Conservation (phyloP, 2,888 invertebrate genomes). For the Leucozona laternaria region DNA sequence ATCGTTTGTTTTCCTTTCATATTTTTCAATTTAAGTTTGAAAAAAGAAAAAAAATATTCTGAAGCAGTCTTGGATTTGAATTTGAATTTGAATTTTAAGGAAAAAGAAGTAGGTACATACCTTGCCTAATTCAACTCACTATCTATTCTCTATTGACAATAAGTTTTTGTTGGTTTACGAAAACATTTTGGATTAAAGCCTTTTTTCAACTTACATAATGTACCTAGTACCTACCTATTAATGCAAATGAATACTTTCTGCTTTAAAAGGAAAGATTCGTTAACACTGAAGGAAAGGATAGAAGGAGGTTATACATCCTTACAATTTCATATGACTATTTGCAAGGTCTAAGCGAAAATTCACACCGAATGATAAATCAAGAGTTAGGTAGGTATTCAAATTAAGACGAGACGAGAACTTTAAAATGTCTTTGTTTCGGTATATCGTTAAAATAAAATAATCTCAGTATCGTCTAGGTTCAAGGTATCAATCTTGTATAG, state of each 20-base stretch:
- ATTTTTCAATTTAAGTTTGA: conserved; percentile 48
- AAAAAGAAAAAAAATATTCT: conserved; percentile 12
- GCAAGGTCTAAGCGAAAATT: no score
- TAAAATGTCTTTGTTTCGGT: no score
- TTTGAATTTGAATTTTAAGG: neutral
- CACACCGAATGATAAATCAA: no score
- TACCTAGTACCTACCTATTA: no score
- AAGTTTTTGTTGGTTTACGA: neutral
- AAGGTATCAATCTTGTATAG: no score
- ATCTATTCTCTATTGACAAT: conserved; percentile 8
- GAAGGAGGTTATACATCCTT: no score
- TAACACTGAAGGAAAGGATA: neutral
- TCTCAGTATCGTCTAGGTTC: no score
- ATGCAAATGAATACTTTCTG: neutral
- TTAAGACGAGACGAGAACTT: no score
- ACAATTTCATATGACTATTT: no score
- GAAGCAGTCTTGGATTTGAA: conserved; percentile 15
- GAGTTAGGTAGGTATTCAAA: no score
- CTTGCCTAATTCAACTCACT: conserved; percentile 7
- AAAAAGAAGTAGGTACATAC: no score
- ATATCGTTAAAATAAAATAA: no score
- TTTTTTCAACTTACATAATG: neutral
- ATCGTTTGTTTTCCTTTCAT: conserved; percentile 59
- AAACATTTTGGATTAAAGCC: neutral
- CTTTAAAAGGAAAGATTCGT: neutral